A percentile compares a stretch with the other conserved stretches of the same genome.
Evolutionary conservation across 2,113 vertebrate species (phyloP).

Genomic region (Pagrus major): DNA sequence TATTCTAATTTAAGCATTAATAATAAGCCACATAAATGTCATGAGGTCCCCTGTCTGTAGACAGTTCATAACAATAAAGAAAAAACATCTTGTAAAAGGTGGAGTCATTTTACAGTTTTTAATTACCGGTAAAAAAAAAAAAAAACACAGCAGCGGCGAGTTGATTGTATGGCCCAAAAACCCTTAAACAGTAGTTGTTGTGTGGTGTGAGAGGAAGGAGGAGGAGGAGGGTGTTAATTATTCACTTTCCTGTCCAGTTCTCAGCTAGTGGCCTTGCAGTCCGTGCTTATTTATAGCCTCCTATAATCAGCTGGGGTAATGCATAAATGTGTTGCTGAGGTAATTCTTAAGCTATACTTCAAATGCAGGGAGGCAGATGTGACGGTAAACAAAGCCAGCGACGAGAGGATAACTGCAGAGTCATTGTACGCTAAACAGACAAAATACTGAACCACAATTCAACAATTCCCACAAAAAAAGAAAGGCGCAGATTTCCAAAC

Average conservation of each 20-base stretch:
- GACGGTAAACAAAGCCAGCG: slow-evolving; percentile 1
- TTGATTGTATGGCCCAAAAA: slow-evolving; percentile 12
- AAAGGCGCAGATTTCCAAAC: neutral
- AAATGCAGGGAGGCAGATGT: neutral
- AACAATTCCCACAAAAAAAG: no score
- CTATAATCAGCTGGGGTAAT: slow-evolving; percentile 54
- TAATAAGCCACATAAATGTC: neutral
- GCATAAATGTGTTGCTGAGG: slow-evolving; percentile 39
- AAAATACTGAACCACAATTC: neutral
- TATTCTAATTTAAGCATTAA: no score
- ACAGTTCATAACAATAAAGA: neutral
- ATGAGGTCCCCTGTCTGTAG: neutral
- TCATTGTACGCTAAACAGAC: neutral
- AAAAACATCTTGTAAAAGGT: neutral
- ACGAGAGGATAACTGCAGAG: neutral
- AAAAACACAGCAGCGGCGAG: slow-evolving; percentile 21
- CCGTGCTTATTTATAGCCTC: slow-evolving; percentile 54
- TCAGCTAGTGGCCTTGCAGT: slow-evolving; percentile 36
- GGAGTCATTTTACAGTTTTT: neutral
- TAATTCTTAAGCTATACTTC: slow-evolving; percentile 41
- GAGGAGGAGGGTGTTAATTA: slow-evolving; percentile 62
- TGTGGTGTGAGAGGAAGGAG: slow-evolving; percentile 26
- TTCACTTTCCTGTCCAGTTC: slow-evolving; percentile 60
- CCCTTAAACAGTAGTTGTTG: slow-evolving; percentile 33
- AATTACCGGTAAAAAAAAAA: slow-evolving; percentile 1